A percentile compares a stretch with the other conserved stretches of the same genome.
Conservation (phyloP, 2,113 vertebrate genomes). For the Hemiprocne comata region DNA sequence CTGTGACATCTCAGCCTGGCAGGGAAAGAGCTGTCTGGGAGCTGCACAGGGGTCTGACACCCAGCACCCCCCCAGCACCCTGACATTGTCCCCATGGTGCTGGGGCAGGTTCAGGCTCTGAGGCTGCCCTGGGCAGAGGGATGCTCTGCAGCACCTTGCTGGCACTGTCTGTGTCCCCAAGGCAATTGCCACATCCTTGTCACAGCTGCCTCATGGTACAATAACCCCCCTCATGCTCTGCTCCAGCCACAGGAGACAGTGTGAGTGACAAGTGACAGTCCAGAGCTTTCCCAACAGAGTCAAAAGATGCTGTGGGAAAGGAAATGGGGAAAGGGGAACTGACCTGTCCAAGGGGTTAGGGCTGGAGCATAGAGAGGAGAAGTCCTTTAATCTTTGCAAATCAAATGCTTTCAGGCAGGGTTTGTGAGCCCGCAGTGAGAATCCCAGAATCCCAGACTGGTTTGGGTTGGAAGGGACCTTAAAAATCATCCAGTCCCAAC, state of each 20-base stretch:
- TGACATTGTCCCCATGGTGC: rapidly evolving
- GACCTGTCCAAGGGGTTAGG: not conserved
- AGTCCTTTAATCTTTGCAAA: not conserved
- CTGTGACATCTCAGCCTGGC: not conserved
- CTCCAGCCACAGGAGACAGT: rapidly evolving
- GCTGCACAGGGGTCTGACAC: not conserved
- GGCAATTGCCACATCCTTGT: rapidly evolving
- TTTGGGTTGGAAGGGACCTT: too few species aligned
- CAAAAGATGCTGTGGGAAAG: not conserved
- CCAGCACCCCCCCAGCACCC: not conserved
- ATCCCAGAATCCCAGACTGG: too few species aligned
- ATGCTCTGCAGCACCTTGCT: not conserved
- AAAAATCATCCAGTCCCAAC: too few species aligned
- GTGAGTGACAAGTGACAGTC: not conserved
- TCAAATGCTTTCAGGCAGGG: rapidly evolving
- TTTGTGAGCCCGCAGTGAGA: not conserved
- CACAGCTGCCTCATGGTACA: rapidly evolving
- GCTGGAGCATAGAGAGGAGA: not conserved
- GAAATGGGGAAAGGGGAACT: not conserved
- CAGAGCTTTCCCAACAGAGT: not conserved
- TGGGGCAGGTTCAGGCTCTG: rapidly evolving
- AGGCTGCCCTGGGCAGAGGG: not conserved
- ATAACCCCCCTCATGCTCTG: not conserved
- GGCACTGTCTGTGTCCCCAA: not conserved
- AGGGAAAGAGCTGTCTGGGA: not conserved